Evolutionary conservation across 2,113 vertebrate genomes (phyloP), one percentile per base, ranked within the genome.

Genomic region (Mobula birostris): DNA sequence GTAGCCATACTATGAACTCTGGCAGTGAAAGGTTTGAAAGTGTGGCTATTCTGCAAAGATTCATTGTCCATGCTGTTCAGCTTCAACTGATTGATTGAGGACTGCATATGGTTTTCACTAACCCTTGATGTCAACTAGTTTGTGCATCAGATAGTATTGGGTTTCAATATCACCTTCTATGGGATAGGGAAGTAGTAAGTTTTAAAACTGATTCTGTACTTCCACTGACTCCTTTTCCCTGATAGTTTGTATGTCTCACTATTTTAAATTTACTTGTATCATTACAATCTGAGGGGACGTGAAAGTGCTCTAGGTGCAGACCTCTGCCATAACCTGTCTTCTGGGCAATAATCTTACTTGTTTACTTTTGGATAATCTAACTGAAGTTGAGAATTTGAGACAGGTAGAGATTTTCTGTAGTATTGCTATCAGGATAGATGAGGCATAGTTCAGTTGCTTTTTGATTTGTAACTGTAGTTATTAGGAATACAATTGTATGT

Each of bases 381-480:
- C 29, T 66, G 85, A 90, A 90, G 32, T 90, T 90, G 17, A 63
- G 85, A 66, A 29, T 68, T 90, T 90, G 85, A 90, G 85, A 19
- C 61, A 19, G 85, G 29, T 19, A 32, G 29, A 66, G 61, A 66
- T 90, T 66, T 66, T 32, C 14, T n/a, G n/a, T 19, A 87, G 85
- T 29, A 7, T 14, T 90, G 61, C 11, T 63, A 19, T 66, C 85
- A 32, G 15, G 32, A 63, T 17, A 19, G 29, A 68, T 90, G n/a
- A 90, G 40, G 63, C 21, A 27, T 21, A 58, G 80, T 83, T 83
- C 58, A 66, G 15, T 14, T 32, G 29, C 61, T 68, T 29, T 90
- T 66, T 90, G 85, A 68, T 90, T 90, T 90, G 4, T 29, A 36
- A 19, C n/a, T 66, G 24, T 87, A 88, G 29, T 14, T n/a, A 66